Conservation (phyloP, 2,797 vertebrate genomes). For the Sphenopsis melanotis region DNA sequence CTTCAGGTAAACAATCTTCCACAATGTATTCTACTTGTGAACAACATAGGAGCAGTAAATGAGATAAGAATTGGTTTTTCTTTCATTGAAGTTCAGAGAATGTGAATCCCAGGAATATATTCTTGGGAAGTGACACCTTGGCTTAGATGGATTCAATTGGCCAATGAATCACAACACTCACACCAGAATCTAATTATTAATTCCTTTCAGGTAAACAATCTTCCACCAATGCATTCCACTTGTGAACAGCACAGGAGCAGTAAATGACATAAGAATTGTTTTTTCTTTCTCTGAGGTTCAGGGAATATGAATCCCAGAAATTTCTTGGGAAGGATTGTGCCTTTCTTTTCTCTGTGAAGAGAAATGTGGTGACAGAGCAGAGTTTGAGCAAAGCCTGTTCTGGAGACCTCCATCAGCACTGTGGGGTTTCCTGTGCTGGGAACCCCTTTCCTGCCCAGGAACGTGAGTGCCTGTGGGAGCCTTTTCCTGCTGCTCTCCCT, state of each 20-base stretch:
- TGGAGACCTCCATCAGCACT: rapidly evolving
- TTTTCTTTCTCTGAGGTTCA: too few species aligned
- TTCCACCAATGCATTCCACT: too few species aligned
- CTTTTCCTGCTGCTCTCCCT: neutral
- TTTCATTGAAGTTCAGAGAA: too few species aligned
- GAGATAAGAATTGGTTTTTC: too few species aligned
- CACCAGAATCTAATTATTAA: too few species aligned
- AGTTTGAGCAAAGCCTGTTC: neutral
- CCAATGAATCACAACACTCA: too few species aligned
- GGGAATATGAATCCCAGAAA: neutral
- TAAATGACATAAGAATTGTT: too few species aligned
- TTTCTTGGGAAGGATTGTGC: neutral
- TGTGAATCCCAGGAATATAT: too few species aligned
- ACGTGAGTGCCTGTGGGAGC: neutral
- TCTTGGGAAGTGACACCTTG: too few species aligned
- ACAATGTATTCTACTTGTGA: neutral
- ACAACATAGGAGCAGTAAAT: neutral
- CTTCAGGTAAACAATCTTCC: neutral
- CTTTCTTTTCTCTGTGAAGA: neutral
- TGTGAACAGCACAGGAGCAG: too few species aligned
- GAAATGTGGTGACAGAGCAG: neutral
- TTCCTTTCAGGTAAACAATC: too few species aligned
- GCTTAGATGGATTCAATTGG: too few species aligned
- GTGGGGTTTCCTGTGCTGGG: neutral
- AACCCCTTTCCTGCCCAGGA: neutral